Evolutionary conservation across 2,888 invertebrate genomes (phyloP), one percentile per base, ranked within the genome.

Genomic region (Pristionchus exspectatus): DNA sequence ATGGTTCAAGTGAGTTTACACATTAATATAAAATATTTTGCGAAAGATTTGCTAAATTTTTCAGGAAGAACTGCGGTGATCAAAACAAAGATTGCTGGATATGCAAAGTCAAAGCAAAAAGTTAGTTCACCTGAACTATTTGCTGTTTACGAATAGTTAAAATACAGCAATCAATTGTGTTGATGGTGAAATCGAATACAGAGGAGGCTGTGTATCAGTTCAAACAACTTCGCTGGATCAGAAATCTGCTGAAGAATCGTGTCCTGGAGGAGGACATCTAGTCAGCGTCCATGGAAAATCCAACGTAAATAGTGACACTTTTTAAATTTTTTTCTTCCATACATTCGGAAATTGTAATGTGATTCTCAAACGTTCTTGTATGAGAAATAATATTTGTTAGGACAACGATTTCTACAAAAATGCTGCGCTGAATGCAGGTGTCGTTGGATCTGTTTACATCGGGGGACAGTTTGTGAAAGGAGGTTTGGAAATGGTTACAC

Each of bases 251-350:
- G 81, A 50, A n/a, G 7, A 7, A 12, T 81, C 81, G 10, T 81
- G 81, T 10, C n/a, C 81, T 27, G 50, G 81, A 50, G 81, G 81
- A 81, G 81, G 81, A n/a, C 44, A 81, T 33, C 81, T 81, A 4
- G 50, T 50, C n/a, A 33, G 33, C n/a, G n/a, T 81, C 10, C 81
- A 81, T 27, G 27, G 81, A 10, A 18, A 74, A 0, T 5, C 4
- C 44, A 44, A 9, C 9, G 44, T 44, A 44, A 9, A 5, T 44
- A 3, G 9, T 44, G n/a, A 44, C 9, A 44, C 9, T 44, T 69
- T 24, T 69, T 3, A 21, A 7, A 24, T 59, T 59, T 21, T 59
- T 10, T 59, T 21, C 12, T 59, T 21, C n/a, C n/a, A n/a, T n/a
- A n/a, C n/a, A n/a, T n/a, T n/a, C n/a, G n/a, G n/a, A n/a, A n/a